These are phyloP conservation scores for Parnassius smintheus DNA, from an alignment of 2,888 invertebrate genomes.

Conservation along the genomic window DNA sequence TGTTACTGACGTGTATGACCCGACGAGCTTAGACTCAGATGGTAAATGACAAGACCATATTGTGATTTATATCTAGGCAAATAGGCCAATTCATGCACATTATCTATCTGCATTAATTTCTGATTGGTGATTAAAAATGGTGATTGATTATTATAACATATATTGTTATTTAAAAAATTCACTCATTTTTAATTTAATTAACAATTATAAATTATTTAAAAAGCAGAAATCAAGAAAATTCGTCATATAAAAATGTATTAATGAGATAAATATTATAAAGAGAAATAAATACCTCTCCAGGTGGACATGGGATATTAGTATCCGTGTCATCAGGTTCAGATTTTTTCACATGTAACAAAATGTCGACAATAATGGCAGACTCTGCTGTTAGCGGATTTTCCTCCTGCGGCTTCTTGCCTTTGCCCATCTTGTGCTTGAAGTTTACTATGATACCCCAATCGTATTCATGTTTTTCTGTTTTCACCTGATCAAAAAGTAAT, in stretches of 20 bases:
- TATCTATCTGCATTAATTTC: no score
- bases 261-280: neutral
- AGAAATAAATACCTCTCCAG: constrained; percentile 75
- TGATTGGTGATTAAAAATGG: no score
- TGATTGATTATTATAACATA: no score
- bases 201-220: no score
- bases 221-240: neutral
- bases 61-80: no score
- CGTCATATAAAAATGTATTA: neutral
- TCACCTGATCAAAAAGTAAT: constrained; percentile 77
- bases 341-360: constrained; percentile 89
- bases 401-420: constrained; percentile 64
- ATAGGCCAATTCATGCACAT: no score
- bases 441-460: constrained; percentile 99
- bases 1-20: no score
- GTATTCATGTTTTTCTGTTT: constrained; percentile 91
- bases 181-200: no score
- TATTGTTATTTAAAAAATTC: no score
- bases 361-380: constrained; percentile 88
- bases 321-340: constrained; percentile 78
- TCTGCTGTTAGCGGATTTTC: constrained; percentile 80
- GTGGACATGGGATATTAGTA: constrained; percentile 85
- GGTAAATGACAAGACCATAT: no score
- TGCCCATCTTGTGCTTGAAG: constrained; percentile 87
- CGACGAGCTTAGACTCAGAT: no score